Percentiles rank a stretch among this genome's conserved stretches.
These are phyloP conservation scores for Cetoscarus ocellatus DNA, from an alignment of 2,797 vertebrate genomes.

Conservation along the genomic window DNA sequence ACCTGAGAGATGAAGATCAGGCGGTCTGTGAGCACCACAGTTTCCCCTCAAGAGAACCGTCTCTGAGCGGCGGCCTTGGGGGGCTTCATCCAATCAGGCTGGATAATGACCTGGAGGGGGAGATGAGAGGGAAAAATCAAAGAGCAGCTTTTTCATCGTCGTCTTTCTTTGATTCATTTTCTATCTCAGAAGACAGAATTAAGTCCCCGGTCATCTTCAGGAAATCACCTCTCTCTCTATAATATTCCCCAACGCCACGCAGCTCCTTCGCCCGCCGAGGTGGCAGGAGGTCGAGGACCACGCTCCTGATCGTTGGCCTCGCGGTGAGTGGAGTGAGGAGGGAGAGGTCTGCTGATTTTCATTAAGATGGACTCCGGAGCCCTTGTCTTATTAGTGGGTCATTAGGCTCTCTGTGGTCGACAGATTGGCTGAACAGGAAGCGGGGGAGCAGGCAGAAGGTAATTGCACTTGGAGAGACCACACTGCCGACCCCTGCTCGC, in stretches of 20 bases:
- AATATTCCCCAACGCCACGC: constrained; percentile 27
- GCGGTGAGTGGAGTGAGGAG: not conserved
- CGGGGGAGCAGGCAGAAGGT: constrained; percentile 67
- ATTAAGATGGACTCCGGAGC: constrained; percentile 72
- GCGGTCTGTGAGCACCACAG: not conserved
- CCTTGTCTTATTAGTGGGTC: constrained; percentile 78
- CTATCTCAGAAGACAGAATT: constrained; percentile 35
- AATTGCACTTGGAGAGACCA: constrained; percentile 71
- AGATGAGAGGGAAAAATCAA: constrained; percentile 15
- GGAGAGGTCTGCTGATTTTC: constrained; percentile 64
- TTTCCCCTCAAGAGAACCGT: constrained; percentile 8
- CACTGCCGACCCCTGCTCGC: constrained; percentile 55
- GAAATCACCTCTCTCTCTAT: constrained; percentile 39
- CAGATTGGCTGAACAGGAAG: constrained; percentile 77
- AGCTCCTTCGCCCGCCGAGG: constrained; percentile 5
- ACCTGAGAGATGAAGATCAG: not conserved
- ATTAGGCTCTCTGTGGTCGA: constrained; percentile 69
- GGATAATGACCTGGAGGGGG: constrained; percentile 42
- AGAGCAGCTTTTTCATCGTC: constrained; percentile 38
- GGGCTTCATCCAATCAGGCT: constrained; percentile 41
- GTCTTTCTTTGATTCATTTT: constrained; percentile 7
- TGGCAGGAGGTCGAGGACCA: constrained; percentile 30
- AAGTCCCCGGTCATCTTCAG: constrained; percentile 30
- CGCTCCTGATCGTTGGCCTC: constrained; percentile 18
- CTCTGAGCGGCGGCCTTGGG: not conserved